These are phyloP conservation scores for Pantherophis vulpinus DNA, from an alignment of 2,797 vertebrate genomes.

Conservation along the genomic window DNA sequence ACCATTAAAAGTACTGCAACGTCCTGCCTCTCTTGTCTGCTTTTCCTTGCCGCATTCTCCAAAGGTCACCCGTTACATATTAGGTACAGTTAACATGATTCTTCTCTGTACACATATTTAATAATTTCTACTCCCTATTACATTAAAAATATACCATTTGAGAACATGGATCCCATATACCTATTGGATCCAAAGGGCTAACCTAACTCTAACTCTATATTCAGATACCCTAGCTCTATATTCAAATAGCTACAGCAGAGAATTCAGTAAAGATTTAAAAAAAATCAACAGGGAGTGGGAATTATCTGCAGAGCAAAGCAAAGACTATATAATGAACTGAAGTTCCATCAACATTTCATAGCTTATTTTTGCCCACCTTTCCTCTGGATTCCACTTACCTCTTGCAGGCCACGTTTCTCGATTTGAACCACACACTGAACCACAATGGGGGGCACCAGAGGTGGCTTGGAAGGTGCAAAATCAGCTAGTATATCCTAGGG, in stretches of 20 bases:
- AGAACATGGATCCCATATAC: not conserved
- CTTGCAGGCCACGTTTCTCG: constrained; percentile 71
- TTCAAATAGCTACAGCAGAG: not conserved
- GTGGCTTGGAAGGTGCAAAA: constrained; percentile 56
- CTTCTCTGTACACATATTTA: not conserved
- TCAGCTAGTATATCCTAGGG: constrained; percentile 71
- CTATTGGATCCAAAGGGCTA: not conserved
- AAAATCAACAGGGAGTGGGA: not conserved
- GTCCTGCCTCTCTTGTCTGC: not conserved
- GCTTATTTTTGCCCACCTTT: accelerated
- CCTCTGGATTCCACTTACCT: constrained; percentile 58
- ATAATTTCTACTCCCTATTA: not conserved
- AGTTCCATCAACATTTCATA: not conserved
- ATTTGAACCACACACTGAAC: constrained; percentile 77
- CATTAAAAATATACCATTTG: not conserved
- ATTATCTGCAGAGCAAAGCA: not conserved
- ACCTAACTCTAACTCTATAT: not conserved
- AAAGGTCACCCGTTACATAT: not conserved
- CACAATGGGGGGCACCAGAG: constrained; percentile 71
- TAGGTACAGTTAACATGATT: not conserved
- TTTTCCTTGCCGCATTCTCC: not conserved
- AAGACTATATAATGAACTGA: not conserved
- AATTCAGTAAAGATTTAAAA: not conserved
- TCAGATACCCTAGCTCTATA: not conserved
- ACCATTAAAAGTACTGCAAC: not conserved